These are phyloP conservation scores for Andrena hattorfiana DNA, from an alignment of 2,888 invertebrate species.

Conservation along the genomic window DNA sequence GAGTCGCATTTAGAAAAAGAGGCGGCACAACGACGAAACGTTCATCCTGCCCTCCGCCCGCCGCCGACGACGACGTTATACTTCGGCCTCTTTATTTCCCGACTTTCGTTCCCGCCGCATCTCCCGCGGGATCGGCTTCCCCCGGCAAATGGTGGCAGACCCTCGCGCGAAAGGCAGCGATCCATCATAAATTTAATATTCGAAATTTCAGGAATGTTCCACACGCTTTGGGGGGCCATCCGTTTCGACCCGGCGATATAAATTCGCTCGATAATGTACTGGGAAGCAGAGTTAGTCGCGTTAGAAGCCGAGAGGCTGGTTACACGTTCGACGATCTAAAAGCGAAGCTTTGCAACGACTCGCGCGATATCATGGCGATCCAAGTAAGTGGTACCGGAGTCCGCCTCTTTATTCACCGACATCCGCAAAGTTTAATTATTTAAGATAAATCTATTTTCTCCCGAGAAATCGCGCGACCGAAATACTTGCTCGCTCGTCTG, in stretches of 20 bases:
- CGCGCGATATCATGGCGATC: constrained; percentile 2
- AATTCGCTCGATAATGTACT: constrained; percentile 75
- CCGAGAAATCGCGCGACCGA: constrained; percentile 9
- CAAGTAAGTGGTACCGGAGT: neutral
- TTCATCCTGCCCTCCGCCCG: constrained; percentile 34
- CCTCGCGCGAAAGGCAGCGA: constrained; percentile 71
- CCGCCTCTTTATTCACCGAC: constrained; percentile 10
- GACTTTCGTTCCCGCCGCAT: constrained; percentile 50
- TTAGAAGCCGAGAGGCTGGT: constrained; percentile 52
- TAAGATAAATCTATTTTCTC: constrained; percentile 38
- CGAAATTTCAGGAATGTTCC: constrained; percentile 78
- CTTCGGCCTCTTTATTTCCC: constrained; percentile 63
- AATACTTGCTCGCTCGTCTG: constrained; percentile 25
- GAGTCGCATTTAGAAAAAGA: constrained; percentile 28
- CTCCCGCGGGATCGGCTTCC: constrained; percentile 53
- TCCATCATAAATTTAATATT: constrained; percentile 82
- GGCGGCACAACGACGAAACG: constrained; percentile 30
- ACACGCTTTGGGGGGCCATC: constrained; percentile 69
- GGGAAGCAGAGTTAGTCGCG: constrained; percentile 64
- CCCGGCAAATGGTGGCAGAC: constrained; percentile 56
- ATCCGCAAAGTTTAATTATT: constrained; percentile 51
- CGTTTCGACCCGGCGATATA: constrained; percentile 71
- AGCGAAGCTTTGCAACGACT: neutral
- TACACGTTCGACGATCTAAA: constrained; percentile 38
- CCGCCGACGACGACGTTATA: constrained; percentile 29